Conservation (phyloP, 37 sponge, comb jelly and placozoan genomes). For the Cliona cf. orientalis region DNA sequence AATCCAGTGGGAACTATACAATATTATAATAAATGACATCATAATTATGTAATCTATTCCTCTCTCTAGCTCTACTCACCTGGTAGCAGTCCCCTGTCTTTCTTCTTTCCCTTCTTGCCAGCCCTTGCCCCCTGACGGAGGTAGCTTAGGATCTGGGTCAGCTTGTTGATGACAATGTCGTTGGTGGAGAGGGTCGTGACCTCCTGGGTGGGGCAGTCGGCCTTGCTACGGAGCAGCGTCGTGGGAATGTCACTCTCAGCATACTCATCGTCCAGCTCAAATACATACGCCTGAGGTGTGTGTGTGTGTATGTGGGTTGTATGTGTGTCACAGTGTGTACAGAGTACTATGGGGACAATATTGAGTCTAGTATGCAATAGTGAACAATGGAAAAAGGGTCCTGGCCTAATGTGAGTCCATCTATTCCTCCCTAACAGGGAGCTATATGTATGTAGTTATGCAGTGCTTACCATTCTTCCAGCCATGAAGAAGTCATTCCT, state of each 20-base stretch:
- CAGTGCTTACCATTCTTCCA: constrained; percentile 88
- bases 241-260: constrained; percentile 97
- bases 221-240: constrained; percentile 93
- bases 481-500: constrained; percentile 94
- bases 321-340: too few species aligned
- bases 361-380: too few species aligned
- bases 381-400: too few species aligned
- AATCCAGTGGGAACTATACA: too few species aligned
- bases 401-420: too few species aligned
- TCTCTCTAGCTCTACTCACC: too few species aligned
- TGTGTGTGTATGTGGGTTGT: too few species aligned
- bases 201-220: constrained; percentile 88
- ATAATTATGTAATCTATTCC: too few species aligned
- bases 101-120: constrained; percentile 85
- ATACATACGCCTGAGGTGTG: constrained; percentile 89
- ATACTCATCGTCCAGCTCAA: constrained; percentile 96
- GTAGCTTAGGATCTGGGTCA: constrained; percentile 98
- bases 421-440: not conserved
- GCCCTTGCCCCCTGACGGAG: constrained; percentile 81
- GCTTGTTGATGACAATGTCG: constrained; percentile 99
- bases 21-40: too few species aligned
- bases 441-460: not conserved
- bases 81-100: constrained; percentile 92
- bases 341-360: too few species aligned
- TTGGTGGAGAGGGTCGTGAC: constrained; percentile 89